These are phyloP conservation scores for Castor canadensis DNA, from an alignment of 2,113 vertebrate species.

Conservation along the genomic window DNA sequence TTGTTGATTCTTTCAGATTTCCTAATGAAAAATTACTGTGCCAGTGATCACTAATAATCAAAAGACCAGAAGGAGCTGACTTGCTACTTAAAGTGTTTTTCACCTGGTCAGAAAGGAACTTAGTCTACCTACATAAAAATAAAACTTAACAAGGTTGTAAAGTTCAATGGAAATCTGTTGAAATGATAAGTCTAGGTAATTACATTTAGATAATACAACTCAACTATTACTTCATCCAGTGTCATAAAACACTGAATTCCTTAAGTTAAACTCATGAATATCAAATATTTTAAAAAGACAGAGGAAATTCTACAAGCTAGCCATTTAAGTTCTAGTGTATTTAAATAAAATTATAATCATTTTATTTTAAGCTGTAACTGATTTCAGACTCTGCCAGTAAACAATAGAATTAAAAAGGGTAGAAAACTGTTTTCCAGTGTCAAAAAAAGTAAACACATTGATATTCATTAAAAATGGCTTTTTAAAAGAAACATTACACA, in stretches of 20 bases:
- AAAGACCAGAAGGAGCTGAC: neutral
- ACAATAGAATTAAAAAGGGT: conserved; percentile 6
- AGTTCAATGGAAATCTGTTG: conserved; percentile 36
- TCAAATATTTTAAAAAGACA: conserved; percentile 2
- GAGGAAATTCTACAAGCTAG: neutral
- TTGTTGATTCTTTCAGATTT: conserved; percentile 10
- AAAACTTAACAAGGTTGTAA: neutral
- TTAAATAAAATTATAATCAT: conserved; percentile 52
- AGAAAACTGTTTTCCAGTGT: neutral
- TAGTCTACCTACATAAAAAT: neutral
- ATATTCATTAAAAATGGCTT: conserved; percentile 3
- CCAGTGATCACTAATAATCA: neutral
- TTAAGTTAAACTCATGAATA: conserved; percentile 9
- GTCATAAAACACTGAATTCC: conserved; percentile 15
- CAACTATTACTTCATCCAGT: neutral
- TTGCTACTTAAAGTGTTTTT: conserved; percentile 2
- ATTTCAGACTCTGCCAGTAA: conserved; percentile 36
- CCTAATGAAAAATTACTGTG: conserved; percentile 24
- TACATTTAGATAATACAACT: neutral
- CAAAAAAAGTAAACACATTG: conserved; percentile 17
- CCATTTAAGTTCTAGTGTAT: conserved; percentile 7
- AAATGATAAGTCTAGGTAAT: conserved; percentile 4
- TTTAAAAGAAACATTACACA: neutral
- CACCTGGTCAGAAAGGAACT: neutral
- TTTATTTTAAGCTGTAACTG: conserved; percentile 19